phyloP scores from a whole-genome alignment of 2,113 vertebrate genomes.

The Aleadryas rufinucha region DNA sequence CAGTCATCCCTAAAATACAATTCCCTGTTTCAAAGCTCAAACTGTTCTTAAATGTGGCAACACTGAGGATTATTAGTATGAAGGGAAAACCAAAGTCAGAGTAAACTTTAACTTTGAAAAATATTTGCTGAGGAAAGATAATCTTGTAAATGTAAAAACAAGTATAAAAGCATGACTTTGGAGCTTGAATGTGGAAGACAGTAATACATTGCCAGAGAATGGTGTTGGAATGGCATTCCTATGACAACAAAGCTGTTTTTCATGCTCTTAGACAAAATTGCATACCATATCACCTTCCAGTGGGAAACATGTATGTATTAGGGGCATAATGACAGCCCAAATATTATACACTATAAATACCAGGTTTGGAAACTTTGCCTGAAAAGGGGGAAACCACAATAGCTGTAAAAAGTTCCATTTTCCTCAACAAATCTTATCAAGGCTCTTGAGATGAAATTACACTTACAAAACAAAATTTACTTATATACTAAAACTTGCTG shows the following conservation, averaged over 20 bases:
- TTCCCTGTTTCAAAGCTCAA: slow-evolving; percentile 4
- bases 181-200: not conserved
- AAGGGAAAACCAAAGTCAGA: slow-evolving; percentile 9
- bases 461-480: not conserved
- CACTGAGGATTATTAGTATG: not conserved
- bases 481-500: not conserved
- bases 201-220: not conserved
- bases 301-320: not conserved
- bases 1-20: not conserved
- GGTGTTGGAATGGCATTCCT: not conserved
- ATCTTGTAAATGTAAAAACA: not conserved
- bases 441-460: not conserved
- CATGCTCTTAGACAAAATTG: slow-evolving; percentile 17
- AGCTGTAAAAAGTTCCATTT: not conserved
- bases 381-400: not conserved
- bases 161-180: slow-evolving; percentile 2
- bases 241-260: slow-evolving; percentile 18
- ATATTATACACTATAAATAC: not conserved
- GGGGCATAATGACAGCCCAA: not conserved
- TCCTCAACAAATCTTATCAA: not conserved
- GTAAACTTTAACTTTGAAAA: not conserved
- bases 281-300: not conserved
- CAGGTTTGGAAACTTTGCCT: not conserved
- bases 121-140: not conserved
- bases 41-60: not conserved